Evolutionary conservation across 2,113 vertebrate species (phyloP).

Genomic region (Podilymbus podiceps): DNA sequence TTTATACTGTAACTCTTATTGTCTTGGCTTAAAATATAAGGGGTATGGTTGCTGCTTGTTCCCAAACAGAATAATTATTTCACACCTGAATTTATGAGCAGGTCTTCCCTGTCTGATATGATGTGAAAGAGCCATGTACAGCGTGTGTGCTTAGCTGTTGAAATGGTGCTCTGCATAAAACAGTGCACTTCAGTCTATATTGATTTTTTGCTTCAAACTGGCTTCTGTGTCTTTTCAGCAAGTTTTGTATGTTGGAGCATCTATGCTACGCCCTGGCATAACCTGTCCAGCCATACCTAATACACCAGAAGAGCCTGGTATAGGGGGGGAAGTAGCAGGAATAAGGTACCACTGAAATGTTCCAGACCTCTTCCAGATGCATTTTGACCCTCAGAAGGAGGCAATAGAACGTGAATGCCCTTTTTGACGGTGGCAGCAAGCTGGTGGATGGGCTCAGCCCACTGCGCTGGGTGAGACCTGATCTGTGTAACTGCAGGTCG

Average conservation of each 20-base stretch:
- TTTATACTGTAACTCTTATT: background rate
- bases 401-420: background rate
- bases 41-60: background rate
- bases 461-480: background rate
- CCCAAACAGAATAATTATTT: background rate
- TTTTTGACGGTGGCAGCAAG: background rate
- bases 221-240: background rate
- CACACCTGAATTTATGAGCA: background rate
- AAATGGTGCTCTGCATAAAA: background rate
- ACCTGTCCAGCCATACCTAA: background rate
- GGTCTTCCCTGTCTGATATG: background rate
- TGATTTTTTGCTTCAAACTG: background rate
- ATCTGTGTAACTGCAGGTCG: background rate
- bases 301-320: background rate
- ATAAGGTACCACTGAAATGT: background rate
- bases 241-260: background rate
- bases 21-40: background rate
- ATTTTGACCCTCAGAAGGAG: background rate
- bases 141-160: background rate
- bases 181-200: background rate
- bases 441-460: background rate
- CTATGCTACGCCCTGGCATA: background rate
- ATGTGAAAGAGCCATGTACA: background rate
- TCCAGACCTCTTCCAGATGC: background rate
- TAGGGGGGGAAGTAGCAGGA: background rate